A percentile compares a stretch with the other conserved stretches of the same genome.
Conservation (phyloP, 2,797 vertebrate species). For the Cryptoblepharus egeriae region DNA sequence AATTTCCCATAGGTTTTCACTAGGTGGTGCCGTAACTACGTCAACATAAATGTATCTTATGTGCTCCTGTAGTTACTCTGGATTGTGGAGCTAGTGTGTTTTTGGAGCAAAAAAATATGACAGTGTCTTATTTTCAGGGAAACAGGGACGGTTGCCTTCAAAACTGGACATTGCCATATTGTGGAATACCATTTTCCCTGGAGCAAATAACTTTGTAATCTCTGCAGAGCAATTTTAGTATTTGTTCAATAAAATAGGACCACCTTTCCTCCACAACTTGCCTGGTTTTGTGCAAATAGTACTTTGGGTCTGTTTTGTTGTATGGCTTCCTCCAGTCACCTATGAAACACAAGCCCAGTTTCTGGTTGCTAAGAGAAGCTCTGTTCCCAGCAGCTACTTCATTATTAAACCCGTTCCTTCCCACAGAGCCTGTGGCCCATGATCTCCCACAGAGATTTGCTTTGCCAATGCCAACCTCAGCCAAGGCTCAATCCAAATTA, state of each 20-base stretch:
- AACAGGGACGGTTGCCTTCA: neutral
- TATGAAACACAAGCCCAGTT: neutral
- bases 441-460: neutral
- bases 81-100: too few relatives aligned
- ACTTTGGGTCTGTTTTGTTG: neutral
- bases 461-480: neutral
- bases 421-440: neutral
- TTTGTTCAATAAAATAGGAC: neutral
- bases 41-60: too few relatives aligned
- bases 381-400: neutral
- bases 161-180: neutral
- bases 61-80: too few relatives aligned
- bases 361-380: neutral
- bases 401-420: neutral
- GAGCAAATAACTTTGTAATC: neutral
- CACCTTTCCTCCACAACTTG: neutral
- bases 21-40: too few relatives aligned
- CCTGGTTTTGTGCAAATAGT: neutral
- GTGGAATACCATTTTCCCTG: neutral
- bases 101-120: too few relatives aligned
- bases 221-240: neutral
- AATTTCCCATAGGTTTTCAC: too few relatives aligned
- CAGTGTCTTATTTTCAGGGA: too few relatives aligned
- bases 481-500: neutral
- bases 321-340: slow-evolving; percentile 1